Conservation (phyloP, 2,113 vertebrate genomes). For the Entomyzon cyanotis region DNA sequence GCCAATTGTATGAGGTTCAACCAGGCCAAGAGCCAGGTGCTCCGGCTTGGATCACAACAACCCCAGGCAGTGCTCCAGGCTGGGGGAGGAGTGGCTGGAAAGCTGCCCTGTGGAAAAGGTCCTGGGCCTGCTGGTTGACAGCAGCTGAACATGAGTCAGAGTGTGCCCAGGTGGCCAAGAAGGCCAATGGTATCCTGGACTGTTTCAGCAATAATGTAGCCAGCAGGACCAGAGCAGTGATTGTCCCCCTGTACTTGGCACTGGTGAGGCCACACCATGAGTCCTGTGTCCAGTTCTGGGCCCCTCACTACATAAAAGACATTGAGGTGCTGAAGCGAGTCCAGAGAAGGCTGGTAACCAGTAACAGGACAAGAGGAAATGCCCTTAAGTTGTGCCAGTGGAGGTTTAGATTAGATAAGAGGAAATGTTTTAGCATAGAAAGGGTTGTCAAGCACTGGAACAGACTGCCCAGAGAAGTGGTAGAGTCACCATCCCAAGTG, state of each 20-base stretch:
- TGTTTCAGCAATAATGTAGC: neutral
- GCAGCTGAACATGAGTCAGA: accelerated
- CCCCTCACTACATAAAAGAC: neutral
- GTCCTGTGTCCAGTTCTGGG: neutral
- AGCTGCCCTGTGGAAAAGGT: neutral
- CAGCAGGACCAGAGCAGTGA: neutral
- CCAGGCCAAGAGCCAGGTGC: neutral
- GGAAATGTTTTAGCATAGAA: neutral
- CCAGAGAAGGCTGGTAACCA: neutral
- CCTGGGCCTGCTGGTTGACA: neutral
- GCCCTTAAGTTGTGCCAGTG: accelerated
- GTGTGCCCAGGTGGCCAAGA: neutral
- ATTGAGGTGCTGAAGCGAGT: neutral
- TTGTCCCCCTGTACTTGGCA: accelerated
- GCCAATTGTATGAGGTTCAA: neutral
- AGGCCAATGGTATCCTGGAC: neutral
- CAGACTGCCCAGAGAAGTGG: neutral
- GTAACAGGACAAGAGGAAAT: neutral
- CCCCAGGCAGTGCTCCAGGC: neutral
- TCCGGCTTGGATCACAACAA: neutral
- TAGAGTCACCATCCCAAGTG: neutral
- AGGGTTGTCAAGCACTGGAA: neutral
- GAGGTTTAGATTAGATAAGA: neutral
- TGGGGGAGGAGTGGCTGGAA: neutral
- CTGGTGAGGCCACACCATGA: accelerated